phyloP scores from a whole-genome alignment of 2,113 vertebrate species.

The Limanda limanda region DNA sequence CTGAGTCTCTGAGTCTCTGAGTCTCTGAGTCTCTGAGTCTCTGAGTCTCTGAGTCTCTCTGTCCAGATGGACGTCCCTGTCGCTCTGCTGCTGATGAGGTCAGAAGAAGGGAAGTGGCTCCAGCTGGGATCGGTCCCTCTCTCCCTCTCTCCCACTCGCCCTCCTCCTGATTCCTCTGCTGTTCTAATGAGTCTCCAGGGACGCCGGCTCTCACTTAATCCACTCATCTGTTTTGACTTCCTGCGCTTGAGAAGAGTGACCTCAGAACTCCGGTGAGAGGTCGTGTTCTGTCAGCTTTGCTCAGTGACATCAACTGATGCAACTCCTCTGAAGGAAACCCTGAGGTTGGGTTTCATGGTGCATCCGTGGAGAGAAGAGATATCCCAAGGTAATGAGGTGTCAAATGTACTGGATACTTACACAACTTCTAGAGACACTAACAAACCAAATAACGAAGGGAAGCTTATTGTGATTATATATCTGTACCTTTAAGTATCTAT shows the following conservation, averaged over 20 bases:
- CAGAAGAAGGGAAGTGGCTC: constrained; percentile 64
- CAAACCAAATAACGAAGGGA: background rate
- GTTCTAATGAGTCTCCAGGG: constrained; percentile 80
- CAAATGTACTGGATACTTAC: constrained; percentile 17
- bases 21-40: accelerated
- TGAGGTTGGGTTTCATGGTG: constrained; percentile 53
- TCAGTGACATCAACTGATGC: constrained; percentile 67
- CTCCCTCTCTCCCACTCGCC: constrained; percentile 43
- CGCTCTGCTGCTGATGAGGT: constrained; percentile 52
- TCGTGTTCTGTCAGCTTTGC: constrained; percentile 68
- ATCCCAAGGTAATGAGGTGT: constrained; percentile 5
- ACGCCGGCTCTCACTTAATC: constrained; percentile 74
- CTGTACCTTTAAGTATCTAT: background rate
- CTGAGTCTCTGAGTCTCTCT: accelerated
- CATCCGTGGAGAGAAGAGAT: constrained; percentile 20
- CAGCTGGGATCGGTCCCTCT: constrained; percentile 73
- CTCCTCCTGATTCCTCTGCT: constrained; percentile 51
- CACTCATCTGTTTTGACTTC: constrained; percentile 83
- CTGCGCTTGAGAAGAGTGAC: constrained; percentile 70
- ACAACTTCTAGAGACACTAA: background rate
- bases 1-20: accelerated
- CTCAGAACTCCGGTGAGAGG: constrained; percentile 70
- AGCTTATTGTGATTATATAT: background rate
- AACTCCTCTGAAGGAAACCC: constrained; percentile 1
- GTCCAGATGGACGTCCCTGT: constrained; percentile 29